These are phyloP conservation scores for Xiphophorus couchianus DNA, from an alignment of 2,113 vertebrate genomes.

Conservation along the genomic window DNA sequence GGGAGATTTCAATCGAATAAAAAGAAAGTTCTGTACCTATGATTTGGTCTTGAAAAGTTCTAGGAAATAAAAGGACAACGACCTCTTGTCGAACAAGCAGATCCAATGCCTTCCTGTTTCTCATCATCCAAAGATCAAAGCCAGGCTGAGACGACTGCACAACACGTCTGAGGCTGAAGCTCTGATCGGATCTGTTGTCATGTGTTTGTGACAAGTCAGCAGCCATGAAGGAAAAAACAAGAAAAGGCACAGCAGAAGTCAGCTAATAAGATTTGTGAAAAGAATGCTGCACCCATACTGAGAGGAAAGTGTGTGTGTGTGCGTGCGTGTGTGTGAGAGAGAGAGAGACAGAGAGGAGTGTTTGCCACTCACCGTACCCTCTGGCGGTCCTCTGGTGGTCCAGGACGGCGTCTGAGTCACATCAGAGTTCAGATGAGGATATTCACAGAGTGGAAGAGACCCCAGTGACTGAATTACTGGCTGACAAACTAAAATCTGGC, in stretches of 20 bases:
- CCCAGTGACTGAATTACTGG: conserved; percentile 28
- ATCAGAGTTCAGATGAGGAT: conserved; percentile 71
- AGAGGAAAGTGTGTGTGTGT: conserved; percentile 8
- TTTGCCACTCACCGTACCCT: conserved; percentile 71
- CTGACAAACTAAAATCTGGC: conserved; percentile 45
- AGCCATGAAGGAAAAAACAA: not conserved
- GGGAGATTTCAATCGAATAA: conserved; percentile 11
- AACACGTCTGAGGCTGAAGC: conserved; percentile 9
- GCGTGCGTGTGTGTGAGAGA: no score
- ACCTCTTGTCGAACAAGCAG: conserved; percentile 17
- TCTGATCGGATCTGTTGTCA: conserved; percentile 37
- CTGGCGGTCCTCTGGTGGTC: conserved; percentile 39
- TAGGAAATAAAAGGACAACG: not conserved
- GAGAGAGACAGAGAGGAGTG: conserved; percentile 37
- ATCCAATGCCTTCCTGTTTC: conserved; percentile 13
- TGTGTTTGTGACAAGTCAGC: conserved; percentile 24
- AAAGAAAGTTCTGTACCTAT: conserved; percentile 31
- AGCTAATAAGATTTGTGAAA: conserved; percentile 28
- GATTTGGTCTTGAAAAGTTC: not conserved
- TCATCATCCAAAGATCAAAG: conserved; percentile 33
- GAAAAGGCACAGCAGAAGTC: conserved; percentile 3
- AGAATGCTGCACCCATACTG: conserved; percentile 18
- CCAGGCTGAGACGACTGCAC: conserved; percentile 1
- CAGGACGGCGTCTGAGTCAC: conserved; percentile 42
- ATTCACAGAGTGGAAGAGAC: conserved; percentile 54